These are phyloP conservation scores for Hydroisotoma schaefferi DNA, from an alignment of 2,888 invertebrate species.

Conservation along the genomic window DNA sequence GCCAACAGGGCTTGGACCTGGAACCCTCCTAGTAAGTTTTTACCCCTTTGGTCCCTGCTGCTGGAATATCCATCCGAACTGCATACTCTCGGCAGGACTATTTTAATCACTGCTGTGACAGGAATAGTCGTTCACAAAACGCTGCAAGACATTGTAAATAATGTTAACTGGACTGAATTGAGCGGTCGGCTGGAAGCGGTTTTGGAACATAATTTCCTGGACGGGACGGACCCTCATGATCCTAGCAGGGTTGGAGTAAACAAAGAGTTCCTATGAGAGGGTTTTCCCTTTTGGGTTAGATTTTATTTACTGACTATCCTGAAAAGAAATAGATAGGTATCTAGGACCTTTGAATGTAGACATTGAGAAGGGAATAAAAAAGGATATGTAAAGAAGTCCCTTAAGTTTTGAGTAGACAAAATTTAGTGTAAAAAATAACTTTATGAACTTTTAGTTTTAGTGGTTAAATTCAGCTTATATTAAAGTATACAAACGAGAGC, in stretches of 20 bases:
- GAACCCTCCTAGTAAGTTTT: slow-evolving; percentile 19
- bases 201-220: slow-evolving; percentile 27
- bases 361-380: too few relatives aligned
- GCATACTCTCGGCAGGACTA: slow-evolving; percentile 32
- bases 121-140: slow-evolving; percentile 32
- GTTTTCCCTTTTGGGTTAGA: too few relatives aligned
- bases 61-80: slow-evolving; percentile 39
- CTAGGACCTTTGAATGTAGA: too few relatives aligned
- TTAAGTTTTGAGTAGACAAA: too few relatives aligned
- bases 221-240: slow-evolving; percentile 31
- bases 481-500: too few relatives aligned
- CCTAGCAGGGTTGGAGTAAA: slow-evolving; percentile 32
- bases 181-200: slow-evolving; percentile 14
- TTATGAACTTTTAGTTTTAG: too few relatives aligned
- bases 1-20: slow-evolving; percentile 14
- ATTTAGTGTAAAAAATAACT: too few relatives aligned
- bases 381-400: too few relatives aligned
- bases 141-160: slow-evolving; percentile 16
- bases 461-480: too few relatives aligned
- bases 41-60: slow-evolving; percentile 29
- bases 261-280: slow-evolving; percentile 30
- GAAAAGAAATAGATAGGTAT: too few relatives aligned
- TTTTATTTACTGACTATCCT: too few relatives aligned
- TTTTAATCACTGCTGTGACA: slow-evolving; percentile 39
- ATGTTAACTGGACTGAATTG: slow-evolving; percentile 27